Conservation (phyloP, 2,888 invertebrate genomes). For the Athalia rosae region DNA sequence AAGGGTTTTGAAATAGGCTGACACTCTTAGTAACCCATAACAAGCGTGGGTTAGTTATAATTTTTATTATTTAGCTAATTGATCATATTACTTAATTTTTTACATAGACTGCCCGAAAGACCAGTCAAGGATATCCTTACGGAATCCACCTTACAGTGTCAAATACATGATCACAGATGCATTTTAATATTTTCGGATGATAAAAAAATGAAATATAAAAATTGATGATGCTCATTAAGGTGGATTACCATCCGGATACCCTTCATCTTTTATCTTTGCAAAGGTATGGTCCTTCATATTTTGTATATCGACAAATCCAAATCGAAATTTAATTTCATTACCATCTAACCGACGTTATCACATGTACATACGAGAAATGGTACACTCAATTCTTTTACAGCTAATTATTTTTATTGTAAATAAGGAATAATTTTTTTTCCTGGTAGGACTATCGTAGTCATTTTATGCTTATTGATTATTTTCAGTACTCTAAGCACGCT, state of each 20-base stretch:
- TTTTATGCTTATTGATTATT: background rate
- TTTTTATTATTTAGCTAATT: slow-evolving; percentile 36
- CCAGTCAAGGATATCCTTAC: slow-evolving; percentile 25
- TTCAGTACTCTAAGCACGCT: slow-evolving; percentile 16
- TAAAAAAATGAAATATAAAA: background rate
- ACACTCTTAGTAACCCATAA: slow-evolving; percentile 38
- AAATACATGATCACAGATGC: background rate
- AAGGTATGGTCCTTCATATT: too few species aligned
- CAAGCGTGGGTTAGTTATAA: slow-evolving; percentile 42
- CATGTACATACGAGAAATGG: slow-evolving; percentile 20
- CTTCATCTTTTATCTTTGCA: too few species aligned
- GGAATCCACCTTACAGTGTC: background rate
- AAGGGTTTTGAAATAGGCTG: slow-evolving; percentile 64
- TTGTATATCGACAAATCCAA: slow-evolving; percentile 23
- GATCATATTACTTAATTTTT: slow-evolving; percentile 31
- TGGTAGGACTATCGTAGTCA: background rate
- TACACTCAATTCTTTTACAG: slow-evolving; percentile 6
- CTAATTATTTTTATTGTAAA: slow-evolving; percentile 6
- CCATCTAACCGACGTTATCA: background rate
- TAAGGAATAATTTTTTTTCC: slow-evolving; percentile 1
- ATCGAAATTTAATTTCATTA: slow-evolving; percentile 11
- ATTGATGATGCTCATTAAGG: background rate
- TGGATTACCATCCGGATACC: too few species aligned
- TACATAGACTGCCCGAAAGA: slow-evolving; percentile 38
- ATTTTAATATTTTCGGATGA: background rate